A percentile compares a stretch with the other conserved stretches of the same genome.
These are phyloP conservation scores for Diglossa brunneiventris DNA, from an alignment of 2,113 vertebrate species.

Conservation along the genomic window DNA sequence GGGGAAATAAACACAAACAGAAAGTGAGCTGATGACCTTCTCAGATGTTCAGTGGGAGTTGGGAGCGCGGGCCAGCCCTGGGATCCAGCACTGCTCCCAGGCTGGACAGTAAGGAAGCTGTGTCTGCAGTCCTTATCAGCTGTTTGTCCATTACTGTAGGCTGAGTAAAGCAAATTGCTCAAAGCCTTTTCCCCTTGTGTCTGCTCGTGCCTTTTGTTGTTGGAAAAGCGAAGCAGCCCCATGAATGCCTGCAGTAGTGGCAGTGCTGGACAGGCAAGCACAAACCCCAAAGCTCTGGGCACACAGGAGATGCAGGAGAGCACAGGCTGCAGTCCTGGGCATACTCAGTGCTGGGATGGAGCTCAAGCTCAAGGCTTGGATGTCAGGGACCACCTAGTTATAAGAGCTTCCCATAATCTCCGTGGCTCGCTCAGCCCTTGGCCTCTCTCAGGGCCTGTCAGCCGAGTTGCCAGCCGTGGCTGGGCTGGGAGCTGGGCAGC, in stretches of 20 bases:
- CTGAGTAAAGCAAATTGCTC: background rate
- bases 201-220: background rate
- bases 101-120: background rate
- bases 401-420: background rate
- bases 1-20: slow-evolving; percentile 44
- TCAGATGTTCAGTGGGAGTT: background rate
- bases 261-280: background rate
- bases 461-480: background rate
- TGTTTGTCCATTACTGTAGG: background rate
- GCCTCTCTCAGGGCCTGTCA: background rate
- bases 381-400: background rate
- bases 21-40: slow-evolving; percentile 1
- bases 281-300: background rate
- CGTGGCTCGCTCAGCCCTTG: rapidly evolving
- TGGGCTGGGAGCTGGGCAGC: background rate
- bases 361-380: background rate
- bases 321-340: rapidly evolving
- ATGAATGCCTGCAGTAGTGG: background rate
- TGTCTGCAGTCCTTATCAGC: background rate
- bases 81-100: background rate
- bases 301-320: background rate
- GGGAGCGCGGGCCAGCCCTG: rapidly evolving
- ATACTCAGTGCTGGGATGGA: background rate
- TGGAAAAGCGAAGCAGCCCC: background rate
- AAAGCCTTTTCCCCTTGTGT: background rate